Percentiles rank a stretch among this genome's conserved stretches.
Evolutionary conservation across 2,797 vertebrate genomes (phyloP).

Genomic region (Sebastes diploproa): DNA sequence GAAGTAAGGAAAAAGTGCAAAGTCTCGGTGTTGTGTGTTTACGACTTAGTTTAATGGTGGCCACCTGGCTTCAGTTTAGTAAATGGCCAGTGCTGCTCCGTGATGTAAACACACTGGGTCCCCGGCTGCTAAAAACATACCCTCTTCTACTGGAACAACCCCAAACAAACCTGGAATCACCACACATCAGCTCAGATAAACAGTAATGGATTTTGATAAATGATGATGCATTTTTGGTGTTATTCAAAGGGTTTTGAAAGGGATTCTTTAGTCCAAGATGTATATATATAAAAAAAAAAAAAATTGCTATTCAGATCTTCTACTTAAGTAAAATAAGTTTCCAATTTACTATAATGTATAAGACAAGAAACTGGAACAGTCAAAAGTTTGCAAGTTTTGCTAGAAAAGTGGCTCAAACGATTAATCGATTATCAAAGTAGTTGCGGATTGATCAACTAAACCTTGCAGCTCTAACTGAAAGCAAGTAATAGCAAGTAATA

Average conservation of each 20-base stretch:
- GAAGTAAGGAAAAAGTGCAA: conserved; percentile 51
- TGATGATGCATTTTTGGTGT: neutral
- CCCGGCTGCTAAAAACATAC: conserved; percentile 41
- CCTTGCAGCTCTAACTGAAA: neutral
- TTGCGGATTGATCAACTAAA: neutral
- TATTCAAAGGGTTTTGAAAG: neutral
- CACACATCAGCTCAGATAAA: conserved; percentile 2
- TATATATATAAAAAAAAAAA: neutral
- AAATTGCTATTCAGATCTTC: neutral
- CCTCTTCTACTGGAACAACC: conserved; percentile 15
- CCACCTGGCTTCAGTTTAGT: conserved; percentile 80
- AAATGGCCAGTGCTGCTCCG: conserved; percentile 58
- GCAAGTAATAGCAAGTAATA: neutral
- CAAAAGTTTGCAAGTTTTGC: neutral
- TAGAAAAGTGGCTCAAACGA: neutral
- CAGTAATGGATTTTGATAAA: neutral
- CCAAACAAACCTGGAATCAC: conserved; percentile 23
- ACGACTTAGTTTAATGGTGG: conserved; percentile 70
- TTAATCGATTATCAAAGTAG: neutral
- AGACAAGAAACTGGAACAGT: neutral
- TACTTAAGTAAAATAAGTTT: neutral
- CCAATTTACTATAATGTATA: neutral
- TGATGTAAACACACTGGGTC: conserved; percentile 67
- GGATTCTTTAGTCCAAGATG: neutral
- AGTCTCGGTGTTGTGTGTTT: conserved; percentile 68